A percentile compares a stretch with the other conserved stretches of the same genome.
These are phyloP conservation scores for Pachymerium ferrugineum DNA, from an alignment of 2,888 invertebrate genomes.

Conservation along the genomic window DNA sequence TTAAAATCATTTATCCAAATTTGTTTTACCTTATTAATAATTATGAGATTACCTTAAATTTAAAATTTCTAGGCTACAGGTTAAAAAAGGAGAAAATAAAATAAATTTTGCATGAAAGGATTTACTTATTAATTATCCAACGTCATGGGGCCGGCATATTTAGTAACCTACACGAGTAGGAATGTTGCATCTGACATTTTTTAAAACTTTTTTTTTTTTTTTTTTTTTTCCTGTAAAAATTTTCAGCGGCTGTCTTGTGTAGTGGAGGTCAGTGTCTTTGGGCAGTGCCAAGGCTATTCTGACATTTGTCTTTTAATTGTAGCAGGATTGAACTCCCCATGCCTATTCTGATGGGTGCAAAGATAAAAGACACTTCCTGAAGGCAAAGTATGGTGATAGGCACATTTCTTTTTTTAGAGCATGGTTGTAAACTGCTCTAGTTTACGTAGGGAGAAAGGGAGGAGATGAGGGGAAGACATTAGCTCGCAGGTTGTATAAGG, in stretches of 20 bases:
- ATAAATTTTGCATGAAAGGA: background rate
- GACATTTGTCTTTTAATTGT: constrained; percentile 25
- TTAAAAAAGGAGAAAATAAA: no score
- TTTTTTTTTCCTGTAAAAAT: background rate
- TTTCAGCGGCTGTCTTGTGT: constrained; percentile 1
- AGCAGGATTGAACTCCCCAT: constrained; percentile 27
- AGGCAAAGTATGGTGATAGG: constrained; percentile 27
- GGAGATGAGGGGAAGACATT: constrained; percentile 25
- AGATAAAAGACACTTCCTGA: constrained; percentile 10
- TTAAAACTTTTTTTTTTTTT: background rate
- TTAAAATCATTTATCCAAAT: no score
- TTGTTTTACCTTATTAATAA: no score
- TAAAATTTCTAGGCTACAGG: no score
- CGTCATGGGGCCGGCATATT: background rate
- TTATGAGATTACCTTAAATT: no score
- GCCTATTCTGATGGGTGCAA: constrained; percentile 23
- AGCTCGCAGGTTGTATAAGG: constrained; percentile 26
- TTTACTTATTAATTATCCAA: background rate
- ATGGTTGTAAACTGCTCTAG: constrained; percentile 27
- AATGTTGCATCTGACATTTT: constrained; percentile 10
- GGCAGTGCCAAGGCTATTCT: constrained; percentile 27
- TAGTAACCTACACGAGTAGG: constrained; percentile 5
- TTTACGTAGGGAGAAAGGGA: constrained; percentile 15
- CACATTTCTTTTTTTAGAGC: constrained; percentile 27
- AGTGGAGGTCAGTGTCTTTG: constrained; percentile 24